Conservation (phyloP, 2,888 invertebrate genomes). For the Drosophila putrida region DNA sequence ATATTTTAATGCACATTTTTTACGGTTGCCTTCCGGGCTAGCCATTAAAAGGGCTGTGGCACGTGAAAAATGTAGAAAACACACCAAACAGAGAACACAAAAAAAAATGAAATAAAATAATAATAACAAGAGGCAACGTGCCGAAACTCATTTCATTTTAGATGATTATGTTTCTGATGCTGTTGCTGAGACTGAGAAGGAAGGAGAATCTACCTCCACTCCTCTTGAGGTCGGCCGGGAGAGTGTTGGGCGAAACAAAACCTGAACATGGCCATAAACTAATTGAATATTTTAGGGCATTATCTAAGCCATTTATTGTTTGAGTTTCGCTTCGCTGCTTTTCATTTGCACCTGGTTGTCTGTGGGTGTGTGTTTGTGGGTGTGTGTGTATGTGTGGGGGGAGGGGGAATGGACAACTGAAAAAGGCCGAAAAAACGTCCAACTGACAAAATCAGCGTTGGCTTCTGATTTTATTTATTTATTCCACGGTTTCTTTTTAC, state of each 20-base stretch:
- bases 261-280: slow-evolving; percentile 74
- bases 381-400: no score
- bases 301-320: slow-evolving; percentile 80
- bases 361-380: background rate
- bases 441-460: slow-evolving; percentile 55
- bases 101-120: slow-evolving; percentile 54
- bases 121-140: slow-evolving; percentile 58
- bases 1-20: slow-evolving; percentile 75
- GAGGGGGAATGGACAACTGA: background rate
- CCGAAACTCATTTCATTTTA: slow-evolving; percentile 59
- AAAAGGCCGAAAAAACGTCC: slow-evolving; percentile 28
- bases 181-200: background rate
- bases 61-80: slow-evolving; percentile 50
- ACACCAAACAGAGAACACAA: slow-evolving; percentile 12
- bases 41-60: slow-evolving; percentile 70
- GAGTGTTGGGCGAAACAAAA: slow-evolving; percentile 25
- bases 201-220: background rate
- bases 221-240: slow-evolving; percentile 21
- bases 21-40: slow-evolving; percentile 52
- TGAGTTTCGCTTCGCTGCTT: slow-evolving; percentile 74
- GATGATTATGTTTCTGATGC: slow-evolving; percentile 51
- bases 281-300: slow-evolving; percentile 79
- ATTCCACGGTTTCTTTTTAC: slow-evolving; percentile 58
- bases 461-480: slow-evolving; percentile 76
- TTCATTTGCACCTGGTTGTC: slow-evolving; percentile 69